Evolutionary conservation across 2,888 invertebrate genomes (phyloP).

Genomic region (Doris montereyensis): DNA sequence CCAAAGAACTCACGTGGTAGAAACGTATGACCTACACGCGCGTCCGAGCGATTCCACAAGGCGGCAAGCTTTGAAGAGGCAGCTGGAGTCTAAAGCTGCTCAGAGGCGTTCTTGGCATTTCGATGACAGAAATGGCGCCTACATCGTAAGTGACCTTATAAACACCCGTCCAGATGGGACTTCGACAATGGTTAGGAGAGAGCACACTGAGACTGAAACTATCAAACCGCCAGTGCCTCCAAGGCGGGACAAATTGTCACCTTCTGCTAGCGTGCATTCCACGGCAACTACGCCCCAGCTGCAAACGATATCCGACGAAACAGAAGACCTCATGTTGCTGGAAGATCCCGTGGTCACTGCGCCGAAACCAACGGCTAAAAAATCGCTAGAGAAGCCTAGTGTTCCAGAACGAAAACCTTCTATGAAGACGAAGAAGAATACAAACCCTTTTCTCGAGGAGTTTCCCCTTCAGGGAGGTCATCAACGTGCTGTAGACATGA

Average conservation of each 20-base stretch:
- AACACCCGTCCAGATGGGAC: slow-evolving; percentile 1
- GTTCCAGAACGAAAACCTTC: too few species aligned
- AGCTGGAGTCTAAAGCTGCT: slow-evolving; percentile 29
- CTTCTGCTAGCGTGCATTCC: neutral
- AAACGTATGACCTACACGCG: slow-evolving; percentile 10
- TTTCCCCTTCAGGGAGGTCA: neutral
- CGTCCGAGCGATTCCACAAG: neutral
- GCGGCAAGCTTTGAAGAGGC: slow-evolving; percentile 13
- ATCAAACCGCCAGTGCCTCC: slow-evolving; percentile 41
- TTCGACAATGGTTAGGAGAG: neutral
- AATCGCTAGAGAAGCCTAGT: too few species aligned
- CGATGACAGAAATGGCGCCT: slow-evolving; percentile 36
- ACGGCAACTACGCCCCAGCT: neutral
- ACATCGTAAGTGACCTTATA: slow-evolving; percentile 33
- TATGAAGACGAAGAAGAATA: slow-evolving; percentile 13
- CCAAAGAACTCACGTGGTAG: neutral
- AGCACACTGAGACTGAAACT: neutral
- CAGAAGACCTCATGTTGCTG: slow-evolving; percentile 25
- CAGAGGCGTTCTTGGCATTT: slow-evolving; percentile 42
- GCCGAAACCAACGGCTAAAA: too few species aligned
- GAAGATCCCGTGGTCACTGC: slow-evolving; percentile 33
- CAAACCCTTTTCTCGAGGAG: slow-evolving; percentile 39
- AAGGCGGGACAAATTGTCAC: slow-evolving; percentile 27
- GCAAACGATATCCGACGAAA: neutral
- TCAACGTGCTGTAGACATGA: neutral